These are phyloP conservation scores for Corvus cornix DNA, from an alignment of 2,113 vertebrate genomes.

Conservation along the genomic window DNA sequence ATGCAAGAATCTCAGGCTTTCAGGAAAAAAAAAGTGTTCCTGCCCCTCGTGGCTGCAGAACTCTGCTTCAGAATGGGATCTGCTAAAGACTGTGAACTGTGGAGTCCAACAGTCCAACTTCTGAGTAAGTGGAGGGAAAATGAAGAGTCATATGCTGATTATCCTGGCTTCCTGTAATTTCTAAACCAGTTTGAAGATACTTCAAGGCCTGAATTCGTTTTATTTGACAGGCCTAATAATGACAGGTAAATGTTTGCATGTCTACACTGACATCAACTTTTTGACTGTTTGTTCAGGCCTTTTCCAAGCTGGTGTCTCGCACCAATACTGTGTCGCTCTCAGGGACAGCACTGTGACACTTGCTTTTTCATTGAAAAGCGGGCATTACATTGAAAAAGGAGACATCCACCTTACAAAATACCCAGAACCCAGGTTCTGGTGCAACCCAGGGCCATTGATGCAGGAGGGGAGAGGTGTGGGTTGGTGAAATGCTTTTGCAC, in stretches of 20 bases:
- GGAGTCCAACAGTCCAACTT: not conserved
- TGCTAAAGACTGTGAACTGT: not conserved
- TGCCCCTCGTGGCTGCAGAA: not conserved
- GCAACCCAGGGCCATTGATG: rapidly evolving
- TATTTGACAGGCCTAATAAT: not conserved
- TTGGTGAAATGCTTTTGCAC: not conserved
- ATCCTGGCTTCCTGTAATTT: not conserved
- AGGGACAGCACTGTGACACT: not conserved
- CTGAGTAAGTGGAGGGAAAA: not conserved
- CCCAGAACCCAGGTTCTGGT: not conserved
- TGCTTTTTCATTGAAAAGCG: not conserved
- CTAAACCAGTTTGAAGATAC: not conserved
- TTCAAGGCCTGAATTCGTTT: not conserved
- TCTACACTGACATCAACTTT: not conserved
- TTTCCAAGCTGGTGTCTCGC: not conserved
- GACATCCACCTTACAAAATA: not conserved
- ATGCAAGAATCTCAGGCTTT: not conserved
- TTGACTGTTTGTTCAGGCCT: not conserved
- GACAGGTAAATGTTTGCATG: not conserved
- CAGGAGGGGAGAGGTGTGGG: not conserved
- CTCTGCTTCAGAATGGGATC: not conserved
- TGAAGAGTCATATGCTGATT: not conserved
- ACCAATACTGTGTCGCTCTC: rapidly evolving
- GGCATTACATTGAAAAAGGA: not conserved
- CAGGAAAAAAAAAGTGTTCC: not conserved